Evolutionary conservation across 2,797 vertebrate genomes (phyloP), one percentile per base, ranked within the genome.

Genomic region (Lemur catta): DNA sequence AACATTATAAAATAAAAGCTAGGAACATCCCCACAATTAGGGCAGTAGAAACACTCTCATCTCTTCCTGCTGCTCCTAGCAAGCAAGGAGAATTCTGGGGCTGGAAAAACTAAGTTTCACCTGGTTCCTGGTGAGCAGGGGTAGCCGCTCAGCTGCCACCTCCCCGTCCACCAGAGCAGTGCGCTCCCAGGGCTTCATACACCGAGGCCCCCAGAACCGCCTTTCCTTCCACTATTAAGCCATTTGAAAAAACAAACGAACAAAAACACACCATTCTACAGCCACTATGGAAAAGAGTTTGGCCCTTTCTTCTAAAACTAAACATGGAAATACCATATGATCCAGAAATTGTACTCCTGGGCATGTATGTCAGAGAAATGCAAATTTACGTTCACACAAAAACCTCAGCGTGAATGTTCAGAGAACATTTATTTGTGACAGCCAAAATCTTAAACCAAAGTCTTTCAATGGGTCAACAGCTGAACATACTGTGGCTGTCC

Each of bases 121-220:
- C 2, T 2, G 67, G 50, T 0, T 61, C 11, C 43, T 12, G 41
- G 41, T 7, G 24, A 72, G 69, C 50, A 67, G n/a, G 63, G 26
- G 80, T 18, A 28, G 14, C 41, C 30, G 0, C 7, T 28, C 69
- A 24, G 10, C 24, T 41, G 4, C 15, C 43, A 11, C 48, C 6
- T 12, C 11, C 63, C 46, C 28, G 6, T 18, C 30, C 35, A 14
- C 30, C 13, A 11, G 26, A 30, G 74, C 26, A 2, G 52, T n/a
- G 10, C 48, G 2, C 5, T 69, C 43, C 1, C 14, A 1, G 0
- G n/a, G 17, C 46, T 22, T 4, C 1, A 30, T 2, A 9, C 11
- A 22, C 46, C 0, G 0, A 69, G 46, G 46, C 7, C 43, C 63
- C 12, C 41, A 15, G 7, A 17, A 6, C 38, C 33, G 28, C 11